Base-by-base conservation (phyloP, 2,797 vertebrate genomes). In the Pitangus sulphuratus region DNA sequence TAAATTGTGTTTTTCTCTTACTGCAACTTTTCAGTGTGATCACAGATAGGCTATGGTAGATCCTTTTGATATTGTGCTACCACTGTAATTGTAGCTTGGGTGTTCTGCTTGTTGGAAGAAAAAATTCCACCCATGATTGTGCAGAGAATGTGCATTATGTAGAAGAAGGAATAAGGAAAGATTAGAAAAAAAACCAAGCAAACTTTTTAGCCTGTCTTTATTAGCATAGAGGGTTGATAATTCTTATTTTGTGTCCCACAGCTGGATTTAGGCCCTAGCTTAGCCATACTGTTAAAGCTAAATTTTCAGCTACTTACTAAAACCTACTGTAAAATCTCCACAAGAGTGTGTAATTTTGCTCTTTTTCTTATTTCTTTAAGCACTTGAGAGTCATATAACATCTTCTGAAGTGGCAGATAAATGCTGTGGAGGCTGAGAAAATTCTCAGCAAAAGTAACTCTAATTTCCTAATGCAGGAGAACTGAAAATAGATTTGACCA, bases 31-130 rank as follows among this genome's bases (percentile, higher is more conserved):
- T 72, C 51, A 35, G 16, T 58, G 37, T 47, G 37, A 39, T 58
- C 35, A 14, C 0, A 0, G 21, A 24, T 37, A 33, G 24, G 5
- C 2, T 74, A 7, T 18, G 6, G 54, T 74, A 50, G 47, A 65
- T 84, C 2, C 12, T 61, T 56, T 51, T 60, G 54, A 30, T 88
- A 12, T 2, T 68, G 31, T 77, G 42, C 65, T n/a, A 42, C 26
- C 6, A 7, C 35, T 66, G 22, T 69, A 69, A 65, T 53, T 84
- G 19, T 74, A 68, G 65, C 39, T 68, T 79, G 18, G 2, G 6
- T 58, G 35, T 70, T 93, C 42, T 69, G 22, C n/a, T 37, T 81
- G 5, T 77, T 70, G 37, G 53, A 75, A 60, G 17, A 79, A 72
- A 79, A 77, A 17, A 66, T 31, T 70, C 28, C 4, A 45, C 13